Evolutionary conservation across 2,113 vertebrate genomes (phyloP).

Genomic region (Prochilodus magdalenae): DNA sequence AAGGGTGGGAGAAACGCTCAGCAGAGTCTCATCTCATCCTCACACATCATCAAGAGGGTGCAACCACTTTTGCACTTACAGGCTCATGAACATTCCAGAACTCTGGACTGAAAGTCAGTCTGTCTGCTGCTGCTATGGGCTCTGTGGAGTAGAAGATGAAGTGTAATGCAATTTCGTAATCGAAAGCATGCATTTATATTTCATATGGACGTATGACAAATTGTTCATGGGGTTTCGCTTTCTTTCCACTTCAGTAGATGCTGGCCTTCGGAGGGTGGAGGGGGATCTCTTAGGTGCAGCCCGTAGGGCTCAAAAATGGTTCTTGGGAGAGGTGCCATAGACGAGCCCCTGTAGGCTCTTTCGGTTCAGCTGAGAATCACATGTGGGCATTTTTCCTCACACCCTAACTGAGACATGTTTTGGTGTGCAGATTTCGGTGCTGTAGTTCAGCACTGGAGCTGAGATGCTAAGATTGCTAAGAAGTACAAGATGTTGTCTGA

Average conservation of each 20-base stretch:
- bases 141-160: conserved; percentile 9
- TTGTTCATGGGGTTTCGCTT: background rate
- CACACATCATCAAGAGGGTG: conserved; percentile 10
- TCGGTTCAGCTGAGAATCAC: background rate
- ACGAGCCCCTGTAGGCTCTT: background rate
- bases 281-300: background rate
- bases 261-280: background rate
- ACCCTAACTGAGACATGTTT: too few relatives aligned
- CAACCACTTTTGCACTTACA: background rate
- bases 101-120: background rate
- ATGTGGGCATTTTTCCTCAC: too few relatives aligned
- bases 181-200: background rate
- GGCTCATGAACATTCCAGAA: background rate
- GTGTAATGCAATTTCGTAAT: conserved; percentile 17
- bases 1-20: conserved; percentile 16
- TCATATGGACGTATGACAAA: background rate
- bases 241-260: background rate
- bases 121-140: conserved; percentile 10
- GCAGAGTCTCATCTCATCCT: conserved; percentile 1
- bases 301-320: background rate
- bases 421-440: too few relatives aligned
- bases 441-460: too few relatives aligned
- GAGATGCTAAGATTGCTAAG: too few relatives aligned
- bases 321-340: background rate
- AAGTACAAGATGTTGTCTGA: too few relatives aligned